Percentiles rank a stretch among this genome's conserved stretches.
Conservation (phyloP, 2,888 invertebrate species). For the Drosophila infuscata region DNA sequence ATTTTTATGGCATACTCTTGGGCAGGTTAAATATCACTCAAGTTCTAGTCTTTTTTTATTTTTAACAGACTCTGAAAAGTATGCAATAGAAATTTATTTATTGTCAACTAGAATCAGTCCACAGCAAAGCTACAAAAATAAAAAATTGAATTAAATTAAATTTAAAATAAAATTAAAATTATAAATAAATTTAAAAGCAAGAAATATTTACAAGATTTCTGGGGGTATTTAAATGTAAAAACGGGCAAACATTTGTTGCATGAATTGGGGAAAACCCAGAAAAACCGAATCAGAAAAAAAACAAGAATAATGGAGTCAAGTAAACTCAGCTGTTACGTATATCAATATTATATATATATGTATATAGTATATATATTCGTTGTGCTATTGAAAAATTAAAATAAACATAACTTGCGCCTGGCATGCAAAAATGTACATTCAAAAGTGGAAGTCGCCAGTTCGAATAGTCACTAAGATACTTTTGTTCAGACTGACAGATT, state of each 20-base stretch:
- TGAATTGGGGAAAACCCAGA: no score
- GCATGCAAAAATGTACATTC: background rate
- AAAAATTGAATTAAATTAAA: no score
- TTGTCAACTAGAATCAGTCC: no score
- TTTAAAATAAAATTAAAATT: no score
- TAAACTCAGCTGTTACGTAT: background rate
- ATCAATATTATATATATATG: background rate
- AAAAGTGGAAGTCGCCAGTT: background rate
- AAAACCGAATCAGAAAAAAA: background rate
- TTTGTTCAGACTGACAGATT: background rate
- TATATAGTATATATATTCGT: no score
- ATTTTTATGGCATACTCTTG: conserved; percentile 23
- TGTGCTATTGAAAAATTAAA: no score
- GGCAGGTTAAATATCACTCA: background rate
- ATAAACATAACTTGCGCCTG: background rate
- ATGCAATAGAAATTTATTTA: conserved; percentile 25
- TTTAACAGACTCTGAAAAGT: conserved; percentile 12
- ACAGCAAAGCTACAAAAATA: no score
- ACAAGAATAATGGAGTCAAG: no score
- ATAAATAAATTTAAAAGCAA: no score
- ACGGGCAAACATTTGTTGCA: no score
- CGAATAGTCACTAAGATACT: background rate
- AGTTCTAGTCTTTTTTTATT: background rate
- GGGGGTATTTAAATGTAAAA: no score
- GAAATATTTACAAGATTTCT: no score